Evolutionary conservation across 2,797 vertebrate genomes (phyloP), one percentile per base, ranked within the genome.

Genomic region (Galago senegalensis): DNA sequence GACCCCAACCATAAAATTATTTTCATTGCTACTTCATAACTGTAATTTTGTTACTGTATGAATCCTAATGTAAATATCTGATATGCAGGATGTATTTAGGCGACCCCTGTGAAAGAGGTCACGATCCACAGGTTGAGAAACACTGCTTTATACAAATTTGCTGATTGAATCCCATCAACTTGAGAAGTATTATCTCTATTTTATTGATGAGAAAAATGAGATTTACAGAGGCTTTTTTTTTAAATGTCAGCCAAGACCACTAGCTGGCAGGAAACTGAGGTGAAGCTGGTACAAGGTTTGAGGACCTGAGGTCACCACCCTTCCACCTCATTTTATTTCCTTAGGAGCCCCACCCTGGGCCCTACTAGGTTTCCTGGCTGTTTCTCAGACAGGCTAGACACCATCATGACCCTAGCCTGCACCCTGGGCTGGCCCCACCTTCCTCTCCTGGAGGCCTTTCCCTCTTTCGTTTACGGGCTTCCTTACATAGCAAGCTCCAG

Each of bases 341-440:
- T 40, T 40, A 40, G 40, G 9, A 37, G 13, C 75, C 25, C 21
- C 40, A 77, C 21, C 37, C 40, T 69, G 65, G 73, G 40, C 23
- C n/a, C 37, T 31, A 29, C 13, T 4, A 2, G 34, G 37, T 46
- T 60, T 72, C 65, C 60, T 79, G 67, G 67, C 53, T 40, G 43
- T 13, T 67, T 61, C 53, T 91, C 79, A 89, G n/a, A 53, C 21
- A 43, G 31, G 16, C 69, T 29, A 5, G 60, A 73, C 61, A 73
- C 69, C 0, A 0, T 25, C 56, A 12, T 2, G 5, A 65, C 31
- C 60, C 25, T 23, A 13, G 0, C 21, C 58, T 73, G 3, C 14
- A 1, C n/a, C 27, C 40, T 72, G 56, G 27, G 25, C 61, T 69
- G 56, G 23, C 23, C 29, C 34, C 23, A 11, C 12, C 6, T 75